Conservation (phyloP, 1,140 invertebrate species). For the Parapsyche elsis region DNA sequence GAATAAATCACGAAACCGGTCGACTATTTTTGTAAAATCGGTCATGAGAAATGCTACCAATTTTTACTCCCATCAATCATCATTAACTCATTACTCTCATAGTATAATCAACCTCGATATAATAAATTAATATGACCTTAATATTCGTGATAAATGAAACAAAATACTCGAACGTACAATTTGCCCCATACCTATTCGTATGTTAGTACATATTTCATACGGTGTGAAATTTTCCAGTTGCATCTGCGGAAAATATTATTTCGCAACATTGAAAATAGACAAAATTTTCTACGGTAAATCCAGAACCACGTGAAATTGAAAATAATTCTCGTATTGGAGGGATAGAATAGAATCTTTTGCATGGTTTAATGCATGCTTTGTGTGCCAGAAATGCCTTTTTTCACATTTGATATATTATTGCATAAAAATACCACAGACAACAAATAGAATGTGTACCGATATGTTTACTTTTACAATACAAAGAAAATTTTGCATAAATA, state of each 20-base stretch:
- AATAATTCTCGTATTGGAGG: constrained; percentile 26
- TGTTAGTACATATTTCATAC: background rate
- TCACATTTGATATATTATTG: background rate
- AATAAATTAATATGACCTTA: background rate
- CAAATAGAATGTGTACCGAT: too few species aligned
- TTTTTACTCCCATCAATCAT: constrained; percentile 5
- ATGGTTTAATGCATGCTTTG: constrained; percentile 40
- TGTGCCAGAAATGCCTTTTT: constrained; percentile 22
- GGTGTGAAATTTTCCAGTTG: background rate
- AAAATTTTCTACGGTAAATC: background rate
- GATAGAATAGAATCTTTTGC: constrained; percentile 16
- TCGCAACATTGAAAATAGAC: background rate
- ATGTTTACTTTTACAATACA: too few species aligned
- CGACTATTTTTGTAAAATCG: background rate
- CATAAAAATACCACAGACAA: too few species aligned
- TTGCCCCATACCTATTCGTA: background rate
- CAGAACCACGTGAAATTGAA: constrained; percentile 28
- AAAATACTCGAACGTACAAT: background rate
- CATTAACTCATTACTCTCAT: constrained; percentile 17
- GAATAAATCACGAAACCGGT: constrained; percentile 17
- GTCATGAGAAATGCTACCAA: constrained; percentile 1
- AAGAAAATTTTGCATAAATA: too few species aligned
- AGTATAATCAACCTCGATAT: constrained; percentile 7
- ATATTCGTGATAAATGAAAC: constrained; percentile 8
- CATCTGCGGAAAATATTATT: constrained; percentile 13